phyloP scores from a whole-genome alignment of 2,113 vertebrate species.

The Puntigrus tetrazona region DNA sequence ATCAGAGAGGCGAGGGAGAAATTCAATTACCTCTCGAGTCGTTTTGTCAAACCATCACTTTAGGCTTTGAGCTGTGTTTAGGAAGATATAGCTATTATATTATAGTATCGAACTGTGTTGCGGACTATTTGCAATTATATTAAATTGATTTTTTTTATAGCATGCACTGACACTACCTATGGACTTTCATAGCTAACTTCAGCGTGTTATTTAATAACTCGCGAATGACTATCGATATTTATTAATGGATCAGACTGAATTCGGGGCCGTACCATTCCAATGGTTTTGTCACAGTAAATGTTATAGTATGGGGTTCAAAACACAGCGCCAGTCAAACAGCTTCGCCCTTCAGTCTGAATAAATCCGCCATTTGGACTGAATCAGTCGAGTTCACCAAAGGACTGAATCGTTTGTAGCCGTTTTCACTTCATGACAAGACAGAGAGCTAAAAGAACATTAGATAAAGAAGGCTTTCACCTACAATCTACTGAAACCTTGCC shows the following conservation, averaged over 20 bases:
- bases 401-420: not conserved
- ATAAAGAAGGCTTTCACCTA: not conserved
- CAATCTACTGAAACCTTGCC: not conserved
- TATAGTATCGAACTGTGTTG: not conserved
- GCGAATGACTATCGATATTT: fast-evolving
- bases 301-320: not conserved
- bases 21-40: not conserved
- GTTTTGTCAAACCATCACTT: conserved; percentile 22
- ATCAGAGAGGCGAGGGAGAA: not conserved
- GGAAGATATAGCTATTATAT: not conserved
- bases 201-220: not conserved
- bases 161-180: not conserved
- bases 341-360: not conserved
- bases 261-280: not conserved
- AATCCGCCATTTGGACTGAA: not conserved
- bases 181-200: not conserved
- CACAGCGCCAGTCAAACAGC: not conserved
- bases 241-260: not conserved
- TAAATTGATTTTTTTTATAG: not conserved
- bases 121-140: not conserved
- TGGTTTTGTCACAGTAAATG: not conserved
- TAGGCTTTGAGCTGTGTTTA: not conserved
- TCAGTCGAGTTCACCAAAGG: not conserved
- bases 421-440: not conserved
- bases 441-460: not conserved